These are phyloP conservation scores for Notolabrus celidotus DNA, from an alignment of 2,797 vertebrate species.

Conservation along the genomic window DNA sequence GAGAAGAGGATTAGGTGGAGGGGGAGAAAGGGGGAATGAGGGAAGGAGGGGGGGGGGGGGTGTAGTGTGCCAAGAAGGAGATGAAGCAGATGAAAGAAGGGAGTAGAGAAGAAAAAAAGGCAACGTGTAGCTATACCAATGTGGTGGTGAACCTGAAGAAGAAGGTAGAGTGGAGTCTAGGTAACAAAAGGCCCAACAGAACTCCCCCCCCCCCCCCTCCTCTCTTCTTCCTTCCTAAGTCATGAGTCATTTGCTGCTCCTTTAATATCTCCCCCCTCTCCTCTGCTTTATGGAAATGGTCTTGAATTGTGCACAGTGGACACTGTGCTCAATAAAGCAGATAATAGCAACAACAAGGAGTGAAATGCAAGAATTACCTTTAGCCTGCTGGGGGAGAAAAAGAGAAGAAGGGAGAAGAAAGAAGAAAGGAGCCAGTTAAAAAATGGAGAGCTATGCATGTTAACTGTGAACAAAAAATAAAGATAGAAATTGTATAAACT, in stretches of 20 bases:
- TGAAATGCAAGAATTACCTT: constrained; percentile 60
- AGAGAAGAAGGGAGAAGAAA: constrained; percentile 1
- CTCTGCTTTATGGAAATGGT: constrained; percentile 88
- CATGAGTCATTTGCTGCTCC: constrained; percentile 95
- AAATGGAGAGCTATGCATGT: constrained; percentile 4
- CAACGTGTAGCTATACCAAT: background rate
- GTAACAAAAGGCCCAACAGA: constrained; percentile 19
- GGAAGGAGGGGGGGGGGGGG: background rate
- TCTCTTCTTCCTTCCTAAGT: constrained; percentile 74
- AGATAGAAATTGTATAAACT: background rate
- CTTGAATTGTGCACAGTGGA: constrained; percentile 86
- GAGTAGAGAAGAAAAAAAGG: constrained; percentile 7
- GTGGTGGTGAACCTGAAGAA: constrained; percentile 8
- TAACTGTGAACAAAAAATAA: background rate
- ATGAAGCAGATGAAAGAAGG: constrained; percentile 23
- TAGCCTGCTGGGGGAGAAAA: constrained; percentile 43
- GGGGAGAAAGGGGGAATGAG: constrained; percentile 19
- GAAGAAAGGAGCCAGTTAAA: background rate
- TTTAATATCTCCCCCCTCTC: constrained; percentile 90
- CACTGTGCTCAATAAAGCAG: constrained; percentile 84
- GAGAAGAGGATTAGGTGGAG: constrained; percentile 74
- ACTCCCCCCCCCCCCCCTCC: background rate
- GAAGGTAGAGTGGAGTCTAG: constrained; percentile 69
- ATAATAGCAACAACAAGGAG: constrained; percentile 81
- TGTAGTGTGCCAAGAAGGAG: constrained; percentile 22